Evolutionary conservation across 2,888 invertebrate species (phyloP).

Genomic region (Lasioglossum calceatum): DNA sequence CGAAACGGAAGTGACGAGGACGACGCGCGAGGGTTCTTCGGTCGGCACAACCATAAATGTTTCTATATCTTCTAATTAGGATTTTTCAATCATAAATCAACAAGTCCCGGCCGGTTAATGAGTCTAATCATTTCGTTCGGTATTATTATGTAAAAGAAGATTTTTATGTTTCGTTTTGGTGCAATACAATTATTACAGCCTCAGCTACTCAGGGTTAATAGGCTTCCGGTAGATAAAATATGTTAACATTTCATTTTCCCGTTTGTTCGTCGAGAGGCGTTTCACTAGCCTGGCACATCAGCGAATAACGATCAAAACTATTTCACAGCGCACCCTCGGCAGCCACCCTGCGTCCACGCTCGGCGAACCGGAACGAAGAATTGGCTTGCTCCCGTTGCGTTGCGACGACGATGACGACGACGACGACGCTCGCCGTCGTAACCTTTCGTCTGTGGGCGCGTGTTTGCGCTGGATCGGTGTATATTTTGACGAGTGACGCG

Average conservation of each 20-base stretch:
- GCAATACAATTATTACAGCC: too few relatives aligned
- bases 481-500: conserved; percentile 56
- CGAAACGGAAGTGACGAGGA: background rate
- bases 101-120: background rate
- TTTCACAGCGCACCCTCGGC: background rate
- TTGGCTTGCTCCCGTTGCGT: background rate
- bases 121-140: background rate
- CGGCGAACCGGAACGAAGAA: background rate
- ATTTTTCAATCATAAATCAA: background rate
- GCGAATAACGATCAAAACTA: background rate
- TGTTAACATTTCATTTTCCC: background rate
- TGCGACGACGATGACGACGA: background rate
- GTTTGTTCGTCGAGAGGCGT: background rate
- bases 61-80: background rate
- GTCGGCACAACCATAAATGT: background rate
- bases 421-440: conserved; percentile 29
- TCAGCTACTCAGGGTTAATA: background rate
- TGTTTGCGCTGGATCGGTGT: conserved; percentile 52
- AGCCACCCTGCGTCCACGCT: background rate
- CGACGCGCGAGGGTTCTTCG: background rate
- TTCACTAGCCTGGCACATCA: background rate
- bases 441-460: conserved; percentile 44
- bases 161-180: too few relatives aligned
- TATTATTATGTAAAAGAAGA: background rate
- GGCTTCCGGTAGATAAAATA: background rate